These are phyloP conservation scores for Pempheris klunzingeri DNA, from an alignment of 2,797 vertebrate genomes.

Conservation along the genomic window DNA sequence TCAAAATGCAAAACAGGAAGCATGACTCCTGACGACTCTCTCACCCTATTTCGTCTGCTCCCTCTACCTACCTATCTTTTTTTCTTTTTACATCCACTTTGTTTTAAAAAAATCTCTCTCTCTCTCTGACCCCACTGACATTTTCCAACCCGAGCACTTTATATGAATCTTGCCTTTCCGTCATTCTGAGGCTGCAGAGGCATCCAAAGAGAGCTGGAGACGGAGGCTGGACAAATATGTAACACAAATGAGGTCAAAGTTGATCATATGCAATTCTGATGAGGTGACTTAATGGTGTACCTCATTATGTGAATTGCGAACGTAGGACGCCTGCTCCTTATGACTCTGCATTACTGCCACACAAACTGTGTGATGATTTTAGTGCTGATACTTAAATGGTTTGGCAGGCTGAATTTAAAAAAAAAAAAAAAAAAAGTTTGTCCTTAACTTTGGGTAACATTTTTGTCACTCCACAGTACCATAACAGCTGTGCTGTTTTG, in stretches of 20 bases:
- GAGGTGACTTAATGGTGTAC: constrained; percentile 19
- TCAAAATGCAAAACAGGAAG: constrained; percentile 73
- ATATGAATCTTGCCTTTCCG: constrained; percentile 11
- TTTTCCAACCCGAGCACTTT: constrained; percentile 6
- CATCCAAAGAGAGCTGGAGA: constrained; percentile 1
- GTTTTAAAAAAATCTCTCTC: no score
- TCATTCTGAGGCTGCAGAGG: background rate
- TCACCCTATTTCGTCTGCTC: constrained; percentile 3
- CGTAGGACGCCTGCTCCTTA: background rate
- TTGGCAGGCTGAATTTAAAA: background rate
- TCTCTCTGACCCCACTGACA: constrained; percentile 34
- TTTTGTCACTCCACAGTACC: background rate
- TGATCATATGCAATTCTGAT: constrained; percentile 33
- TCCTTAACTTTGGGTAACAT: background rate
- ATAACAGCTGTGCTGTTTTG: background rate
- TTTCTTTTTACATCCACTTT: background rate
- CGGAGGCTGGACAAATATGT: constrained; percentile 24
- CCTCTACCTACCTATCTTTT: constrained; percentile 11
- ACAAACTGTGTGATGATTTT: background rate
- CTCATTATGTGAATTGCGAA: constrained; percentile 18
- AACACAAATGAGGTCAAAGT: constrained; percentile 31
- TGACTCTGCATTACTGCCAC: background rate
- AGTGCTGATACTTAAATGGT: background rate
- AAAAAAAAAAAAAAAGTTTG: background rate
- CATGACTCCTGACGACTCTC: constrained; percentile 27